Evolutionary conservation across 2,113 vertebrate genomes (phyloP).

Genomic region (Xiphophorus hellerii): DNA sequence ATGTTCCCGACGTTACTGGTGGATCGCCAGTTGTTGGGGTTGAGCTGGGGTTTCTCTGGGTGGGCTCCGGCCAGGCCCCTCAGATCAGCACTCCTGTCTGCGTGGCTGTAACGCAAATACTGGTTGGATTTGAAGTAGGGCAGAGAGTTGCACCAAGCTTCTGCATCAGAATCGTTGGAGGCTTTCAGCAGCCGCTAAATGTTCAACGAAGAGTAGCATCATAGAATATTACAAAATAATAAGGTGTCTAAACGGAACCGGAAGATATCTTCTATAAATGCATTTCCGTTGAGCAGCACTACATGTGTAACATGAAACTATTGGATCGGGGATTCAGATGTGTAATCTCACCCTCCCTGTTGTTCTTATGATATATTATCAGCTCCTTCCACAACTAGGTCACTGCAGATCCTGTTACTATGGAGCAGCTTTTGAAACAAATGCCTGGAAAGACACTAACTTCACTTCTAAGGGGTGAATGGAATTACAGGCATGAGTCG

Average conservation of each 20-base stretch:
- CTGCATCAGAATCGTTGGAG: conserved; percentile 6
- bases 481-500: neutral
- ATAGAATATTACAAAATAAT: conserved; percentile 4
- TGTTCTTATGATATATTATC: conserved; percentile 55
- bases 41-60: conserved; percentile 13
- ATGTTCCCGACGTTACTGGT: conserved; percentile 21
- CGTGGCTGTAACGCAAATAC: conserved; percentile 23
- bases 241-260: neutral
- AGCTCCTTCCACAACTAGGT: conserved; percentile 51
- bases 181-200: neutral
- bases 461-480: conserved; percentile 1
- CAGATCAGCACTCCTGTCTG: conserved; percentile 39
- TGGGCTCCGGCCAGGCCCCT: conserved; percentile 8
- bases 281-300: conserved; percentile 15
- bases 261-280: conserved; percentile 12
- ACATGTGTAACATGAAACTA: conserved; percentile 22
- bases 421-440: conserved; percentile 38
- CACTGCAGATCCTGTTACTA: conserved; percentile 62
- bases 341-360: conserved; percentile 17
- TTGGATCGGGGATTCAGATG: conserved; percentile 33
- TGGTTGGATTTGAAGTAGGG: conserved; percentile 43
- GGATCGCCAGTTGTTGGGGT: conserved; percentile 8
- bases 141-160: conserved; percentile 31
- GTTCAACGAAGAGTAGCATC: no score
- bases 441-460: conserved; percentile 22